These are phyloP conservation scores for Drosophila macrospina DNA, from an alignment of 2,888 invertebrate species.

Conservation along the genomic window DNA sequence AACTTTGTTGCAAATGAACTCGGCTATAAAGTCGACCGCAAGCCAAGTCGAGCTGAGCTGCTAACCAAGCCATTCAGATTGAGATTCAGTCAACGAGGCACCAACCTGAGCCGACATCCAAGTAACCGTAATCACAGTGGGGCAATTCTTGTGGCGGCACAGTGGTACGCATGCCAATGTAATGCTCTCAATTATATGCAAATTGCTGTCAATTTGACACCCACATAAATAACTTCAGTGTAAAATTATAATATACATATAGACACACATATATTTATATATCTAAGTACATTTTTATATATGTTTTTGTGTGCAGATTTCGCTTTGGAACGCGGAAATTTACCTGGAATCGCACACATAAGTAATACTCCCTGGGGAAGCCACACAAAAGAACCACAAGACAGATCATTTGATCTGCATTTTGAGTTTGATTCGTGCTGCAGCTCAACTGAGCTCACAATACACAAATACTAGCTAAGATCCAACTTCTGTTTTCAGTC, in stretches of 20 bases:
- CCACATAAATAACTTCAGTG: slow-evolving; percentile 5
- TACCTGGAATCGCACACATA: slow-evolving; percentile 2
- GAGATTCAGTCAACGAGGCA: slow-evolving; percentile 32
- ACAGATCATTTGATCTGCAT: slow-evolving; percentile 40
- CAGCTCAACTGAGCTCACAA: slow-evolving; percentile 26
- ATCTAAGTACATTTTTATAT: background rate
- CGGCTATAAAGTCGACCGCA: slow-evolving; percentile 58
- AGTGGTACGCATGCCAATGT: slow-evolving; percentile 35
- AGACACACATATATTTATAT: background rate
- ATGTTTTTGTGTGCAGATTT: background rate
- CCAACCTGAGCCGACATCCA: slow-evolving; percentile 29
- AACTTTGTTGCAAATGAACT: slow-evolving; percentile 63
- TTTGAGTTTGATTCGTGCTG: slow-evolving; percentile 15
- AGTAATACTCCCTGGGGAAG: slow-evolving; percentile 22
- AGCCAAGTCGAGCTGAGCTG: slow-evolving; percentile 18
- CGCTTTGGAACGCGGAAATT: slow-evolving; percentile 20
- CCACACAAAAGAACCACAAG: slow-evolving; percentile 48
- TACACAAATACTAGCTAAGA: background rate
- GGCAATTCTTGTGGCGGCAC: slow-evolving; percentile 39
- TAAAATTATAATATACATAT: slow-evolving; percentile 1
- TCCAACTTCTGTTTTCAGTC: slow-evolving; percentile 7
- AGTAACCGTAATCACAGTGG: slow-evolving; percentile 46
- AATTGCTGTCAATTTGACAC: slow-evolving; percentile 23
- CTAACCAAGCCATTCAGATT: slow-evolving; percentile 3
- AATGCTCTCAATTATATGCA: slow-evolving; percentile 11